Evolutionary conservation across 2,888 invertebrate genomes (phyloP).

Genomic region (Metalampra italica): DNA sequence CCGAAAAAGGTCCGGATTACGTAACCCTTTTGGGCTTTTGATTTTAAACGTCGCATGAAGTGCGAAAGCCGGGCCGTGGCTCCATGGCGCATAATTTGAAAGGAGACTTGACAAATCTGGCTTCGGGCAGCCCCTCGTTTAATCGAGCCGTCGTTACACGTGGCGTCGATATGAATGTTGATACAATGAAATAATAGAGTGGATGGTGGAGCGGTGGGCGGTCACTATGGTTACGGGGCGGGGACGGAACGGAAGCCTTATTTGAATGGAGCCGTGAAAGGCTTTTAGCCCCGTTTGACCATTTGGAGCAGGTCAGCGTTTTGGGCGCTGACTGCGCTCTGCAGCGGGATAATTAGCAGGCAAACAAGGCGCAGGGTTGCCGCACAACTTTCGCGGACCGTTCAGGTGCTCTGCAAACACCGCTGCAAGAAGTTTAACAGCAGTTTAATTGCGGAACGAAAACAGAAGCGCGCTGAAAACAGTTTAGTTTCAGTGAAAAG

Average conservation of each 20-base stretch:
- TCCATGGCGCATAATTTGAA: constrained; percentile 65
- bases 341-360: constrained; percentile 71
- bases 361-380: constrained; percentile 64
- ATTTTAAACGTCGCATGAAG: constrained; percentile 74
- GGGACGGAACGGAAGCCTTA: constrained; percentile 55
- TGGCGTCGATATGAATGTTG: constrained; percentile 72
- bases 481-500: constrained; percentile 69
- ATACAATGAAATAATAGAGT: constrained; percentile 70
- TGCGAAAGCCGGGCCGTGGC: constrained; percentile 52
- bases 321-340: constrained; percentile 59
- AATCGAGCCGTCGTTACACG: constrained; percentile 64
- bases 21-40: constrained; percentile 77
- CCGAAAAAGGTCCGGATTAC: constrained; percentile 75
- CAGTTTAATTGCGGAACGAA: constrained; percentile 75
- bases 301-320: constrained; percentile 64
- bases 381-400: constrained; percentile 66
- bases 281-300: constrained; percentile 70
- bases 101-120: constrained; percentile 74
- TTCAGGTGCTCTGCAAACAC: constrained; percentile 75
- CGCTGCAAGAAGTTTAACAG: constrained; percentile 76
- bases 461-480: constrained; percentile 72
- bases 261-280: constrained; percentile 57
- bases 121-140: constrained; percentile 68
- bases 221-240: constrained; percentile 68
- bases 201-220: constrained; percentile 48